Evolutionary conservation across 2,888 invertebrate genomes (phyloP), one percentile per base, ranked within the genome.

Genomic region (Patella depressa): DNA sequence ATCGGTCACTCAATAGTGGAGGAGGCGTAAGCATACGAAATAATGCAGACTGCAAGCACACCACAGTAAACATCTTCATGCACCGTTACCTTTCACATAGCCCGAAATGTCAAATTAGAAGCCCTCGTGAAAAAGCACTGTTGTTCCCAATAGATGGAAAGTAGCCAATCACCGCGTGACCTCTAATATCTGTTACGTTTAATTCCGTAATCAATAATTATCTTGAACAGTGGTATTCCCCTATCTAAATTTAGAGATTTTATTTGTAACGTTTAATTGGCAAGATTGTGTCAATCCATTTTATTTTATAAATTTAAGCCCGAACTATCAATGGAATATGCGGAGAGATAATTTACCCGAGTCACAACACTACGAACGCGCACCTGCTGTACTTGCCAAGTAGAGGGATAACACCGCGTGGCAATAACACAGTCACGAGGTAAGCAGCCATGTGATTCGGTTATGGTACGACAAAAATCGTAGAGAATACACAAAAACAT

Each of bases 361-460:
- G 80, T 84, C 83, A 55, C 72, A 79, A 73, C 29, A 74, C 78
- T 83, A 84, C 85, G 87, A 71, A 73, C 74, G 72, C 74, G 65
- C 77, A 78, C 53, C 54, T 76, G 76, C 72, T 72, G 72, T 54
- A 24, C n/a, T 17, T 17, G 53, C 71, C 65, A 53, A 53, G 72
- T 71, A 57, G 29, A 53, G 29, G 45, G 70, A 75, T 78, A 74
- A 72, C 72, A 73, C 72, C 45, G 34, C 54, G 54, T 72, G 53
- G 45, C 53, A 53, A 71, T 57, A 79, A 74, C 78, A 79, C 71
- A 81, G 83, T 85, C 81, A 86, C 84, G 80, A 78, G 87, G 87
- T 87, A 84, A 79, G 74, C 78, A 78, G 72, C 81, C 84, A 84
- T 85, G 84, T 84, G 78, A 65, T 65, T 24, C 19, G 24, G 65